phyloP scores from a whole-genome alignment of 2,113 vertebrate genomes.

The Chrysemys picta region DNA sequence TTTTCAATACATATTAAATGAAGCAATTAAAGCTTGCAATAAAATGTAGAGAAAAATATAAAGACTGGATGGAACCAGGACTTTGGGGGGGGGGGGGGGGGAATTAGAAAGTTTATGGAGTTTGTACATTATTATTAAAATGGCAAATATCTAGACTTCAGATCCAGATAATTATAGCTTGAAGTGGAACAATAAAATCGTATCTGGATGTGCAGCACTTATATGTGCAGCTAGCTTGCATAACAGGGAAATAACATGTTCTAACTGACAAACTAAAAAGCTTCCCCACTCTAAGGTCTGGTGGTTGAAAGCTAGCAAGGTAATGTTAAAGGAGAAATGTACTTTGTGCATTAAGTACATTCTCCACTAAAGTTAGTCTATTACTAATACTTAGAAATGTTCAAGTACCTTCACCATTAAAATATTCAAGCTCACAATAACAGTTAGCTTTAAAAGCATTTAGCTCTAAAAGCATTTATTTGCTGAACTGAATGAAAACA shows the following conservation, averaged over 20 bases:
- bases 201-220: neutral
- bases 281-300: neutral
- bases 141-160: neutral
- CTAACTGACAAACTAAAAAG: neutral
- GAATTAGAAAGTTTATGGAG: neutral
- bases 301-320: fast-evolving
- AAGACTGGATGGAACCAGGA: neutral
- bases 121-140: neutral
- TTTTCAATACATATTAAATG: neutral
- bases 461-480: conserved; percentile 37
- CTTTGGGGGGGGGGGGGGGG: neutral
- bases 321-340: conserved; percentile 18
- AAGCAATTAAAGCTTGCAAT: neutral
- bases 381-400: conserved; percentile 30
- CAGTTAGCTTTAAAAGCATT: conserved; percentile 26
- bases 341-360: conserved; percentile 15
- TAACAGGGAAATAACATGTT: neutral
- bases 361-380: neutral
- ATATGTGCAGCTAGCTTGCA: neutral
- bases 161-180: neutral
- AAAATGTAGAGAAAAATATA: neutral
- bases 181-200: too few relatives aligned
- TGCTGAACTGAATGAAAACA: conserved; percentile 10
- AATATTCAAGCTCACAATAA: conserved; percentile 20
- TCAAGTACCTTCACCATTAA: conserved; percentile 15